phyloP scores from a whole-genome alignment of 2,888 invertebrate species.

The Phoronis australis region DNA sequence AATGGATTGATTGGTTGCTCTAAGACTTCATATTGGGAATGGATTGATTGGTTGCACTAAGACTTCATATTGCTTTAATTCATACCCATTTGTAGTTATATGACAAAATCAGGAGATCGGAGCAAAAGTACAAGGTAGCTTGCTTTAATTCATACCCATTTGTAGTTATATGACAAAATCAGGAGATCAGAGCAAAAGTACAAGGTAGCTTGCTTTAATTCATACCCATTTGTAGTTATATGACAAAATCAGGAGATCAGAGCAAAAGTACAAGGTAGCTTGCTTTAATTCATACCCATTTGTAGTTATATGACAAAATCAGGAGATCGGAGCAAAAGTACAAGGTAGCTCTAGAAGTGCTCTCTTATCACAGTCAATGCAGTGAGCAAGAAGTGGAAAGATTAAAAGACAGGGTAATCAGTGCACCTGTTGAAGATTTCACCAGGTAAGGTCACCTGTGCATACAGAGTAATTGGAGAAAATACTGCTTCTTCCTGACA shows the following conservation, averaged over 20 bases:
- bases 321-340: conserved; percentile 77
- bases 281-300: too few species aligned
- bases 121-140: conserved; percentile 76
- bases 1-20: too few species aligned
- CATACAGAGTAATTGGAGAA: not conserved
- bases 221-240: too few species aligned
- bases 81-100: too few species aligned
- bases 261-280: conserved; percentile 76
- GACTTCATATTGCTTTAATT: too few species aligned
- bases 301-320: conserved; percentile 72
- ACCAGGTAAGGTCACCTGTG: conserved; percentile 27
- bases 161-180: conserved; percentile 73
- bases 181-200: conserved; percentile 77
- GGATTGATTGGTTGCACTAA: too few species aligned
- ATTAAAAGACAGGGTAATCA: conserved; percentile 26
- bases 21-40: too few species aligned
- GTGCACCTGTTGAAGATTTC: conserved; percentile 28
- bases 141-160: too few species aligned
- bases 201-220: too few species aligned
- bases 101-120: conserved; percentile 74
- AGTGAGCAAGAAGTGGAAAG: conserved; percentile 61
- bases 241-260: conserved; percentile 74
- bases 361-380: conserved; percentile 78
- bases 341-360: conserved; percentile 70
- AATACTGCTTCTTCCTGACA: too few species aligned